Evolutionary conservation across 1,140 invertebrate species (phyloP), one percentile per base, ranked within the genome.

Genomic region (Philopotamus ludificatus): DNA sequence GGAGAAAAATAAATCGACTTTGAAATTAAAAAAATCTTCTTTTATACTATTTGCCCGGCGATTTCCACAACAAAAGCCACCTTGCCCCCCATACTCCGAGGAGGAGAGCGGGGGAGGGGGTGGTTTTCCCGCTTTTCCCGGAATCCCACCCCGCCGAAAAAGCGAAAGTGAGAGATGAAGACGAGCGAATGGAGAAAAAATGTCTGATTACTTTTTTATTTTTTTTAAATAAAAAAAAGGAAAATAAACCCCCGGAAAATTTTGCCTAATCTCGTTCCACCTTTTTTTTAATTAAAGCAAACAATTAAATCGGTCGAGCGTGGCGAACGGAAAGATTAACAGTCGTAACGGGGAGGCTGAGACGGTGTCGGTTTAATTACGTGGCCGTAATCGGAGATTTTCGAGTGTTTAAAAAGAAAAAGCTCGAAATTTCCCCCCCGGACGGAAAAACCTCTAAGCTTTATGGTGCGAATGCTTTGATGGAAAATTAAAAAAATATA

Each of bases 221-320:
- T 49, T 39, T 26, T 49, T 47, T 20, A 10, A n/a, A n/a, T n/a
- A n/a, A n/a, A n/a, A n/a, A 45, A 61, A 61, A 57, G 60, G 21
- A 54, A 63, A 58, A 63, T n/a, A n/a, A n/a, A n/a, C n/a, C 23
- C 53, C 25, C 53, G 28, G 16, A 3, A 3, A 53, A 57, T 57
- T 18, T 45, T 18, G 28, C 20, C 16, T 57, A 49, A 60, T 47
- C 41, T 62, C 15, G 51, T 51, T 51, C 25, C 39, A 51, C 26
- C 26, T 51, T 62, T 54, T 21, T 62, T 70, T 70, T 70, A 70
- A 70, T 70, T 70, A 70, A 70, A 66, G 51, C 68, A 70, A 70
- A 70, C 68, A 70, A 70, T 70, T 70, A 70, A 70, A 70, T 66
- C 68, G 42, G 53, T 55, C 55, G 47, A 62, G 64, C 51, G 59